Evolutionary conservation across 1,140 invertebrate genomes (phyloP), one percentile per base, ranked within the genome.

Genomic region (Tigriopus japonicus): DNA sequence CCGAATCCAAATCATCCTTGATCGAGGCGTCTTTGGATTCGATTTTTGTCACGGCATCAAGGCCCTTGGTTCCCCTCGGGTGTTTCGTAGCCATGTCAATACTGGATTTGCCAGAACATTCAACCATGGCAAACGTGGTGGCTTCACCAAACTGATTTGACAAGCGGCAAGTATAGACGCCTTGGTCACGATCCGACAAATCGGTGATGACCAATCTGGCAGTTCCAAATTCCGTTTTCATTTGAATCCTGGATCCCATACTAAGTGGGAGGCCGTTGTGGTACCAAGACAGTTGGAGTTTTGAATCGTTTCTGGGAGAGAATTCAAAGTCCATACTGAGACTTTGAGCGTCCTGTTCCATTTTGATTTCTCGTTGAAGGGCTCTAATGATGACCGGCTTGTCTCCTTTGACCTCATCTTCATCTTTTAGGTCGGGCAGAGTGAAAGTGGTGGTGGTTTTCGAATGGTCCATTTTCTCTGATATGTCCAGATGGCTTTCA

Each of bases 201-300:
- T 85, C 86, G 51, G 83, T 81, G 41, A 93, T 82, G 77, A 92
- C 87, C 43, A 94, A 73, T 66, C 92, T 92, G 1, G 93, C 88
- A 67, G 93, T 93, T 28, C 89, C 89, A 73, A 93, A 93, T 68
- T 94, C 88, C 65, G 87, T 87, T 60, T 90, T 90, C 0, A 86
- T 89, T 69, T 90, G 90, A 56, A 91, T 82, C 70, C 87, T 79
- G 9, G 86, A 87, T 55, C 87, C 87, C 62, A 85, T 81, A 66
- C 84, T 80, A 49, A 94, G 74, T 10, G 87, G 79, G 74, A 92
- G 89, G 40, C 90, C 91, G 71, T 96, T 93, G 66, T 95, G 89
- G 79, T 84, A 95, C 91, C 91, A 96, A 72, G 95, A 90, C 14
- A 96, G 87, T 64, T 83, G 77, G 82, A 95, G 85, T 60, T 84